Evolutionary conservation across 2,113 vertebrate species (phyloP), one percentile per base, ranked within the genome.

Genomic region (Ptychochromis oligacanthus): DNA sequence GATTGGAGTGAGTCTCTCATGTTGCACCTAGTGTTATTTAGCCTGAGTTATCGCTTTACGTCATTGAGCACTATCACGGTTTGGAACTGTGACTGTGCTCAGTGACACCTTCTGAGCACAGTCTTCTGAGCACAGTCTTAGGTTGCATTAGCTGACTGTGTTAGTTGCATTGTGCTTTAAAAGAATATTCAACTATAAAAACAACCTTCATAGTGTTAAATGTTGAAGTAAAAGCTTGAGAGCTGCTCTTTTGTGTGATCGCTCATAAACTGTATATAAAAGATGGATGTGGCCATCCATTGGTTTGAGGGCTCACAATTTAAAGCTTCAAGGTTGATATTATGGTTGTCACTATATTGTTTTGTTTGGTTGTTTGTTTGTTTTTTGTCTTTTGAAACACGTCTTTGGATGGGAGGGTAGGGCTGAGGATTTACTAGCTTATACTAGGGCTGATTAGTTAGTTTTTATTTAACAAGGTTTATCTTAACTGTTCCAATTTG

Each of bases 1-100:
- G 80, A 75, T 65, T 54, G 17, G 56, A 79, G n/a, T 36, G 6
- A 81, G 79, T 49, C 26, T 46, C 9, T 78, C 65, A 14, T 34
- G 38, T 75, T 81, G 6, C 14, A 72, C 38, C 61, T 64, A 31
- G 2, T 77, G 60, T 36, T 28, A 15, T 77, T 82, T 10, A 58
- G 55, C 0, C 4, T 17, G 24, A 22, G 15, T 54, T 34, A 36
- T 24, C 6, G 24, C 22, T 2, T 81, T 24, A 59, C 70, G 20
- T 64, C 31, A 36, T 5, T 17, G 18, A 43, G 12, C 2, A 55
- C 11, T 31, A 24, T 22, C 58, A 38, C 17, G 38, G 36, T 75
- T 80, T 72, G 11, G 24, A 17, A 18, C 40, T 11, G 0, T 17
- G 1, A n/a, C 74, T 65, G 56, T 14, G 4, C 6, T 83, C 28